These are phyloP conservation scores for Amblyjoppa proteus DNA, from an alignment of 2,888 invertebrate genomes.

Conservation along the genomic window DNA sequence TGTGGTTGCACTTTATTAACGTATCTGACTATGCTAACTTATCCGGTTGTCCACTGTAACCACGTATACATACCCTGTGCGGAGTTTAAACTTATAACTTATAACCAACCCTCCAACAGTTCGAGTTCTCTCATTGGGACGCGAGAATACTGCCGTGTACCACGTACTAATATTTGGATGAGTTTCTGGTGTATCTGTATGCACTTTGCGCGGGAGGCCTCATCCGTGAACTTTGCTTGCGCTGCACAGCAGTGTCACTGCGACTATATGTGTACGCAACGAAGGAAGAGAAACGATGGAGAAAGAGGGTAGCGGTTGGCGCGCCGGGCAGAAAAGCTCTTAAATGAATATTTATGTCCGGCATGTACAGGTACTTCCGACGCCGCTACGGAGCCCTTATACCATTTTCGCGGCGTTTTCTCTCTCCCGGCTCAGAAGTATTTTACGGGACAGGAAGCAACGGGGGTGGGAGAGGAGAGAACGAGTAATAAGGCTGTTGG, in stretches of 20 bases:
- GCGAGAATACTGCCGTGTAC: conserved; percentile 27
- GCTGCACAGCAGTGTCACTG: background rate
- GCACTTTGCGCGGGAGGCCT: conserved; percentile 42
- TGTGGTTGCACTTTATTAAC: background rate
- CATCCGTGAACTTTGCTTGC: conserved; percentile 37
- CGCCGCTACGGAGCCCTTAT: conserved; percentile 1
- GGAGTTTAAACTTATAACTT: conserved; percentile 38
- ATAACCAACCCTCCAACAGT: conserved; percentile 31
- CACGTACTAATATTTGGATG: conserved; percentile 10
- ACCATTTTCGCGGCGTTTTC: conserved; percentile 36
- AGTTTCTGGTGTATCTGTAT: conserved; percentile 25
- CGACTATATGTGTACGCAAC: conserved; percentile 3
- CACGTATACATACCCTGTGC: conserved; percentile 12
- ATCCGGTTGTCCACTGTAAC: background rate
- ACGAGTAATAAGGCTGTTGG: background rate
- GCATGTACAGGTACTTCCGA: conserved; percentile 31
- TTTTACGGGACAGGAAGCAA: background rate
- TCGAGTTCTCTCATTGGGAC: conserved; percentile 39
- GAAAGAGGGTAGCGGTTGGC: conserved; percentile 43
- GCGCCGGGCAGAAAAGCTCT: conserved; percentile 59
- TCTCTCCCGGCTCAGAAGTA: background rate
- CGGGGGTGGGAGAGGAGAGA: background rate
- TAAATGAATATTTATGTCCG: conserved; percentile 62
- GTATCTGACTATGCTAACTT: background rate
- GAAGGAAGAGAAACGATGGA: conserved; percentile 3